A percentile compares a stretch with the other conserved stretches of the same genome.
Evolutionary conservation across 2,113 vertebrate genomes (phyloP).

Genomic region (Axis porcinus): DNA sequence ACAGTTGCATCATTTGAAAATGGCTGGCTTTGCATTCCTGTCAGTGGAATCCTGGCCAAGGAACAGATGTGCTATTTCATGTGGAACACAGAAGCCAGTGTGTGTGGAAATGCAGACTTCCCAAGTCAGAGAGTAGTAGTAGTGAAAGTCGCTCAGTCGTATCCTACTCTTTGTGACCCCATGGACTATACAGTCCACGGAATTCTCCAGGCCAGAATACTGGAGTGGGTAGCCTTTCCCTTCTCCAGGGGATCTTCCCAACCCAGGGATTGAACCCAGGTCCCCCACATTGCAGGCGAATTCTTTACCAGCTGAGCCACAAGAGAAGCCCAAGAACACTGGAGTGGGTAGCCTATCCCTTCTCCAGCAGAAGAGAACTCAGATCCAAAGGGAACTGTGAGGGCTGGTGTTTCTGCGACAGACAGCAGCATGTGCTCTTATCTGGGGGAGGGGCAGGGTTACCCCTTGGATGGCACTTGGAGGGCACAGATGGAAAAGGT

Average conservation of each 20-base stretch:
- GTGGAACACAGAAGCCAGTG: neutral
- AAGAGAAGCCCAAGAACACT: neutral
- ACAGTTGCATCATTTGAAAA: neutral
- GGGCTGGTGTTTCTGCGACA: neutral
- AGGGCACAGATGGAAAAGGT: neutral
- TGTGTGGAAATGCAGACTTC: neutral
- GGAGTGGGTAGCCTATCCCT: neutral
- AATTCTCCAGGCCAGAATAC: neutral
- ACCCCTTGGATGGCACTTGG: neutral
- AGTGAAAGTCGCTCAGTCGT: neutral
- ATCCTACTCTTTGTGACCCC: fast-evolving
- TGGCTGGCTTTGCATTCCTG: neutral
- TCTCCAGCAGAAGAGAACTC: neutral
- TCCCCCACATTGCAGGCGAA: neutral
- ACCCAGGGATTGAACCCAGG: neutral
- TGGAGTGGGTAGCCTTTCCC: neutral
- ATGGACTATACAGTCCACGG: neutral
- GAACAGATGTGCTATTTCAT: neutral
- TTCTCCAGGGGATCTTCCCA: neutral
- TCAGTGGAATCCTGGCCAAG: neutral
- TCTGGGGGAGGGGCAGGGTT: neutral
- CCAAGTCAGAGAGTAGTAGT: neutral
- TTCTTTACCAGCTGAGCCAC: neutral
- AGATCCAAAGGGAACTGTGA: neutral
- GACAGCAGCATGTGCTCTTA: neutral